Evolutionary conservation across 2,888 invertebrate genomes (phyloP), one percentile per base, ranked within the genome.

Genomic region (Erpobdella octoculata): DNA sequence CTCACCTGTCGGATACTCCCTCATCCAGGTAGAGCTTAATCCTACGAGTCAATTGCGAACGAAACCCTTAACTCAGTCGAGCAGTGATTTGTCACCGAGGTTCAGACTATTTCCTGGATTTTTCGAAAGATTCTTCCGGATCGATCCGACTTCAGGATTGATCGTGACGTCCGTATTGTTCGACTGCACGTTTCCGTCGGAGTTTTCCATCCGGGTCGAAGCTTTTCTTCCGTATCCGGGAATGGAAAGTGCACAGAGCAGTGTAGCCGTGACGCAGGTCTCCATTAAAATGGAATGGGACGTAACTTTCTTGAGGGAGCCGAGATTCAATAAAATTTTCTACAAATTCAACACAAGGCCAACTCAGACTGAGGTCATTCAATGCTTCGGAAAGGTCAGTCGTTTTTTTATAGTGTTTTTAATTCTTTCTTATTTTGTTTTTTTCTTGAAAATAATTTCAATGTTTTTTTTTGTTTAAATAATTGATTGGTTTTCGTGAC

Each of bases 211-310:
- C n/a, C 36, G 35, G 1, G 59, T 70, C 2, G 59, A 48, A n/a
- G 70, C 70, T 0, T 37, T 37, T 15, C 58, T 37, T 15, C 37
- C 61, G 8, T 9, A 18, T 12, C 37, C 38, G 15, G 35, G n/a
- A 15, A 15, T 8, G 2, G 59, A 4, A 6, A 12, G 31, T 12
- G 21, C 35, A 3, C n/a, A 28, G 15, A 62, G 35, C 28, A 62
- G 36, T 35, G n/a, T 70, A 15, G 70, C 59, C 25, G n/a, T 9
- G n/a, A 58, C 70, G n/a, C 35, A 53, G 18, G 70, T 70, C 58
- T 2, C 59, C 28, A 48, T 70, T n/a, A 21, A 33, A 2, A 37
- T 70, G 28, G 18, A 12, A 6, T 69, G 48, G 35, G 35, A 37
- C 59, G 21, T 37, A 21, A 70, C 33, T 9, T 59, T 37, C 0